Evolutionary conservation across 1,140 invertebrate species (phyloP), one percentile per base, ranked within the genome.

Genomic region (Homarus americanus): DNA sequence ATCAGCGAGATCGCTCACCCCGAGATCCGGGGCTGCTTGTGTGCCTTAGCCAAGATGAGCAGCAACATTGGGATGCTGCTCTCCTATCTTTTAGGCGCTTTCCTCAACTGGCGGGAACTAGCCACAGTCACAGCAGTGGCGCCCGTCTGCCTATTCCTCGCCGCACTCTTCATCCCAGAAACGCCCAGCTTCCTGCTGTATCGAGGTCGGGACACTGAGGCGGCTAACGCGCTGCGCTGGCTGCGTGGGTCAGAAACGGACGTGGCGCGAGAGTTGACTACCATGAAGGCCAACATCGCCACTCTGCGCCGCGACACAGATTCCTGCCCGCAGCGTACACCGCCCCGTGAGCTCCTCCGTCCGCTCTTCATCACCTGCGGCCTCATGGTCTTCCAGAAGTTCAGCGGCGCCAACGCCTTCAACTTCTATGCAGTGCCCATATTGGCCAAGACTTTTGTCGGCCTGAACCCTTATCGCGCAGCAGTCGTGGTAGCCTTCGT

Each of bases 1-100:
- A 96, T 98, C 91, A 97, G 97, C 85, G 98, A 99, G 95, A 98
- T 98, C 93, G 97, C 97, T 20, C 96, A 97, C 53, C 97, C 97
- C 24, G 96, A 97, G 80, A 97, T 98, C 86, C 94, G 98, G 93
- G 98, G 98, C 1, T 96, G 97, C 91, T 95, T 98, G 34, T 97
- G 97, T 92, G 97, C 97, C 12, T 96, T 97, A 91, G 95, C 97
- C 69, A 98, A 98, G 94, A 96, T 98, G 63, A 96, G 96, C 40
- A 96, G 97, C n/a, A 97, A 97, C 93, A 95, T 97, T 44, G 98
- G 98, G 20, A 96, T 98, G 72, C 94, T 98, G 5, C 95, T 97
- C 41, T 96, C 97, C 5, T 98, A 97, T 94, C 96, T 96, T 12
- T 95, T 97, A 0, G 98, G 98, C 73, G 96, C 97, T 1, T 96